Evolutionary conservation across 1,140 invertebrate species (phyloP), one percentile per base, ranked within the genome.

Genomic region (Manduca sexta): DNA sequence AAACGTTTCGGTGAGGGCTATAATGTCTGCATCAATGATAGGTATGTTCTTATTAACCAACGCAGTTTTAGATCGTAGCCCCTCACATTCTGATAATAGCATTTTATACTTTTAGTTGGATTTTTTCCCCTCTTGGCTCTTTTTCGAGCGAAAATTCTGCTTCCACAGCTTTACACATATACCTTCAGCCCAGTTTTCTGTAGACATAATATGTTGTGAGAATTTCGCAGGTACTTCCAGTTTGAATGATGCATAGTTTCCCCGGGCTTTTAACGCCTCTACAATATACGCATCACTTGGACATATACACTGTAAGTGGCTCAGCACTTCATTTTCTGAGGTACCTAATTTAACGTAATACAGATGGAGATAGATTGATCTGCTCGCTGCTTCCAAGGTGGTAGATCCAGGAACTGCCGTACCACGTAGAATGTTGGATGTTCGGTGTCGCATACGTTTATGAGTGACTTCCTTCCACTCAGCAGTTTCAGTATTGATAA

Each of bases 141-240:
- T 29, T 30, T 13, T 43, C 3, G 11, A 1, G 29, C 39, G 47
- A 49, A 49, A 49, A 18, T 26, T 13, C 16, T 42, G 47, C 2
- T 37, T 41, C 49, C 41, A 51, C 5, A 13, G 35, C 41, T 45
- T 51, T 11, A 44, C 31, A 16, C 42, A 45, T 14, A 51, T 29
- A 45, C 44, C 39, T 31, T 51, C 33, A 21, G 49, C 31, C 49
- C 49, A 51, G 42, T 33, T 29, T 21, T 38, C 33, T 15, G 41
- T 11, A 14, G 26, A 31, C 17, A 51, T 10, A 26, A 44, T 26
- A 2, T 6, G 11, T 1, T 51, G 34, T 1, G 33, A 44, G 1
- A 21, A 7, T 12, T 21, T n/a, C 1, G 49, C 31, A 38, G 41
- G 34, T 11, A 51, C 13, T 8, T n/a, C 13, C 14, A 47, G 11